Base-by-base conservation (phyloP, 2,888 invertebrate species). In the Heliconius sara region DNA sequence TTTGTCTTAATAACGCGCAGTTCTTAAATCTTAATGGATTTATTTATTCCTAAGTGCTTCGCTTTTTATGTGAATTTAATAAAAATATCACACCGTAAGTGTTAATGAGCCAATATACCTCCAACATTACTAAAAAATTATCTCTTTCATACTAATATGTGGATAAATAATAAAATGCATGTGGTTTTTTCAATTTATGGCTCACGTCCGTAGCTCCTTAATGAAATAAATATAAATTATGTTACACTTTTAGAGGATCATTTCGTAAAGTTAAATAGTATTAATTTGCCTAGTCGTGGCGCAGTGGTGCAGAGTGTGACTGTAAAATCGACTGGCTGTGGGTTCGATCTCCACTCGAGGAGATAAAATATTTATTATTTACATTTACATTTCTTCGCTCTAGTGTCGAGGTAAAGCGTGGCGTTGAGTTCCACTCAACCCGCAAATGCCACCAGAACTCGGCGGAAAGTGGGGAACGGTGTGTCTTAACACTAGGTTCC, bases 161-260 rank as follows among this genome's bases (percentile, higher is more conserved):
- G 60, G 63, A 22, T 65, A 25, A 5, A 74, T 65, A 43, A 25
- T 63, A 22, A 52, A 52, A 73, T n/a, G 72, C 39, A 73, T n/a
- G 39, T 34, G 25, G 68, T 22, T 67, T 57, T 57, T 16, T 47
- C 19, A 52, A 76, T 78, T 79, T 77, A 78, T 79, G 74, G 78
- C 30, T 77, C 78, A 43, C 79, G 80, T 39, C 73, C 67, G 34
- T 52, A 75, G 72, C 80, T 74, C 19, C 66, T 80, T 78, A 79
- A 84, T 83, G 83, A 82, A 80, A 82, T 76, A 68, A 78, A 83
- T 86, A 83, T 84, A 75, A 72, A 60, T 74, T 52, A 71, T 77
- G 47, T 13, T n/a, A 57, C 47, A 6, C 47, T 52, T 52, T 47
- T 47, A 67, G 34, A 57, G 43, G 68, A 34, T 67, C 34, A 67